Evolutionary conservation across 2,113 vertebrate species (phyloP).

Genomic region (Guaruba guarouba): DNA sequence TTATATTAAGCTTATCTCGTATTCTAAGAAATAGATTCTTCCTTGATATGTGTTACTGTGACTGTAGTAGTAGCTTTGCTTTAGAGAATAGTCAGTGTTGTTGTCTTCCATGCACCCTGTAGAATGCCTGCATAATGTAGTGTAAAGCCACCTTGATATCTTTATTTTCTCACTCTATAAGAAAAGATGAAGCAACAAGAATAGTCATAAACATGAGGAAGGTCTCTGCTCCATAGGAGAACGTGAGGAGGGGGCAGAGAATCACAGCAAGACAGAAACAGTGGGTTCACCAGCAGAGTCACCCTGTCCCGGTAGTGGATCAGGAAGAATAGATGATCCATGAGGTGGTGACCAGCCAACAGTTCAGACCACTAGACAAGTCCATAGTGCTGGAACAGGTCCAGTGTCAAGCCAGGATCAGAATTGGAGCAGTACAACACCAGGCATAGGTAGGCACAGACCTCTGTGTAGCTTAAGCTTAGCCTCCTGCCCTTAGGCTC

Average conservation of each 20-base stretch:
- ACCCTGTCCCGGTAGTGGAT: rapidly evolving
- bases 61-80: not conserved
- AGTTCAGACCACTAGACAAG: too few species aligned
- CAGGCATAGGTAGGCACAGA: not conserved
- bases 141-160: not conserved
- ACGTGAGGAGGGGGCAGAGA: not conserved
- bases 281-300: not conserved
- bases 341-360: not conserved
- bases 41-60: not conserved
- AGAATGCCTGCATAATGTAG: not conserved
- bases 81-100: not conserved
- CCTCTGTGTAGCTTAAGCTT: not conserved
- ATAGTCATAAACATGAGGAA: not conserved
- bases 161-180: not conserved
- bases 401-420: rapidly evolving
- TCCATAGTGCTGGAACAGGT: not conserved
- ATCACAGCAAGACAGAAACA: not conserved
- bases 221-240: not conserved
- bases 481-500: not conserved
- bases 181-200: not conserved
- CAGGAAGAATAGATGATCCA: rapidly evolving
- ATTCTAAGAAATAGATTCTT: not conserved
- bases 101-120: not conserved
- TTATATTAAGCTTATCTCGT: not conserved
- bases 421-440: rapidly evolving